phyloP scores from a whole-genome alignment of 2,113 vertebrate genomes.

The Camelus dromedarius region DNA sequence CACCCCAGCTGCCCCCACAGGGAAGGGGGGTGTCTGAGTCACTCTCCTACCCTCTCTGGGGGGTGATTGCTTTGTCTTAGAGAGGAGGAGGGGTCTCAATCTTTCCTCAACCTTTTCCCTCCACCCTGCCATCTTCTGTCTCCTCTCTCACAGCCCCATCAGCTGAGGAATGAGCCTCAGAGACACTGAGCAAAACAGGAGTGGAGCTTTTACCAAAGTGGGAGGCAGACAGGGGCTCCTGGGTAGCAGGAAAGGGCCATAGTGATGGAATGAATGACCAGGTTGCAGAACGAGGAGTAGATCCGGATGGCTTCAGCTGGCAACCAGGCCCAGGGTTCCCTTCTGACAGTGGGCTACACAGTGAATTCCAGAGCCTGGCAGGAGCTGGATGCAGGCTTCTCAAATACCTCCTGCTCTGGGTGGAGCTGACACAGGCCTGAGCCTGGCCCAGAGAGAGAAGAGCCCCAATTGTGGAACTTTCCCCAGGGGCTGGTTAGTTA shows the following conservation, averaged over 20 bases:
- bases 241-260: not conserved
- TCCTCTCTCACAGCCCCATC: not conserved
- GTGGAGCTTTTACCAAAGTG: not conserved
- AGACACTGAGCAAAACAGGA: not conserved
- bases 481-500: not conserved
- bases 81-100: not conserved
- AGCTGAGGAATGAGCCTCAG: not conserved
- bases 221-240: too few species aligned
- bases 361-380: not conserved
- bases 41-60: not conserved
- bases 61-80: not conserved
- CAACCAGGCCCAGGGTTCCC: not conserved
- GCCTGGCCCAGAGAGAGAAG: not conserved
- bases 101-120: not conserved
- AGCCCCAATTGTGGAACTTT: rapidly evolving
- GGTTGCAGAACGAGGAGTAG: not conserved
- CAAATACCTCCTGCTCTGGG: too few species aligned
- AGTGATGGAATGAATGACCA: rapidly evolving
- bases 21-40: not conserved
- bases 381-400: not conserved
- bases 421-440: not conserved
- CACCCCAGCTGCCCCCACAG: too few species aligned
- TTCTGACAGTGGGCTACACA: not conserved
- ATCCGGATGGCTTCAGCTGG: not conserved
- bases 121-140: not conserved